phyloP scores from a whole-genome alignment of 2,888 invertebrate genomes.

The Pycnomerus fuliginosus region DNA sequence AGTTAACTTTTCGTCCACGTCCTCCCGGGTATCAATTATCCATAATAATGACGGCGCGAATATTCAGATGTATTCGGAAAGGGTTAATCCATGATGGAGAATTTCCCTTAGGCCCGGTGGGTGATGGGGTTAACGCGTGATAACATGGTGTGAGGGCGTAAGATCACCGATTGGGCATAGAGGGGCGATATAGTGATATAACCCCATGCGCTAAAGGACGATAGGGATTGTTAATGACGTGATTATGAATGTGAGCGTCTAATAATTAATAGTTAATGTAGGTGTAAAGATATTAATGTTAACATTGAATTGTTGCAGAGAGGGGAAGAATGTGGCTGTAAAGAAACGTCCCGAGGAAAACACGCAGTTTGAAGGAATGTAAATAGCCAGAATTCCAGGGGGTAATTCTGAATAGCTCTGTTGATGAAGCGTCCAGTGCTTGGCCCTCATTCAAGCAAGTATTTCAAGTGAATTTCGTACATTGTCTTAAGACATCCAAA shows the following conservation, averaged over 20 bases:
- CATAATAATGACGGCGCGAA: conserved; percentile 32
- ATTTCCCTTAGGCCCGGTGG: conserved; percentile 36
- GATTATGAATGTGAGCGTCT: conserved; percentile 50
- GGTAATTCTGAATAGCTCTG: conserved; percentile 51
- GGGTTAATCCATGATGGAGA: conserved; percentile 47
- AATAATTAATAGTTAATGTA: conserved; percentile 38
- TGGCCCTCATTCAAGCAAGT: conserved; percentile 44
- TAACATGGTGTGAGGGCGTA: conserved; percentile 49
- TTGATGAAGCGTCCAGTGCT: conserved; percentile 51
- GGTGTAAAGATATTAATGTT: too few species aligned
- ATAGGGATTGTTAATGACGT: conserved; percentile 51
- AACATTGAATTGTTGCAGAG: too few species aligned
- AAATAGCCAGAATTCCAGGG: conserved; percentile 46
- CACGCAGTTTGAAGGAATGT: conserved; percentile 36
- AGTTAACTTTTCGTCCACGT: conserved; percentile 27
- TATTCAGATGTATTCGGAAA: conserved; percentile 34
- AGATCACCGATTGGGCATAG: conserved; percentile 46
- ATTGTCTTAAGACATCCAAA: conserved; percentile 38
- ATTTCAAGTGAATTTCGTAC: conserved; percentile 43
- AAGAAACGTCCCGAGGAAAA: conserved; percentile 19
- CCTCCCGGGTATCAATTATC: conserved; percentile 35
- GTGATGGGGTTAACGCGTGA: conserved; percentile 37
- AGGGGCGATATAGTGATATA: conserved; percentile 42
- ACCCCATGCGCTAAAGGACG: conserved; percentile 45
- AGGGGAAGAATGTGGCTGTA: conserved; percentile 18